A percentile compares a stretch with the other conserved stretches of the same genome.
Evolutionary conservation across 2,113 vertebrate genomes (phyloP).

Genomic region (Lamprotornis superbus): DNA sequence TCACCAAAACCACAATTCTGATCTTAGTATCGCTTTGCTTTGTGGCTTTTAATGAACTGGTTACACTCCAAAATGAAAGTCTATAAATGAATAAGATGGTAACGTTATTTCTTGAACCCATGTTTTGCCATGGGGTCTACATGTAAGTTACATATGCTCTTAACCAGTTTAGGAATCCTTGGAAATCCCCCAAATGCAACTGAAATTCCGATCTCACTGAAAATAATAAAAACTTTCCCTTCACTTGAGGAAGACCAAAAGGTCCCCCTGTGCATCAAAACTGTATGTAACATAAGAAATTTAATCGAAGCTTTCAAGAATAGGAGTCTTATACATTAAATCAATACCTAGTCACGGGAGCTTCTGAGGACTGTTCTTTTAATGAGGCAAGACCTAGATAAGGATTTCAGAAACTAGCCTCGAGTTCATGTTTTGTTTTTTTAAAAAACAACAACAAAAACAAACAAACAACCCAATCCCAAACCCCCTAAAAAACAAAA

Average conservation of each 20-base stretch:
- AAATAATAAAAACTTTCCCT: neutral
- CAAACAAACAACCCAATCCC: neutral
- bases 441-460: too few relatives aligned
- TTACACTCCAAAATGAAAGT: neutral
- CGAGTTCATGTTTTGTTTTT: neutral
- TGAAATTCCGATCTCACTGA: neutral
- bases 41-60: neutral
- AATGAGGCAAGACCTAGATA: neutral
- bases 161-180: neutral
- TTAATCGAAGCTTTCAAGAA: neutral
- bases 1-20: neutral
- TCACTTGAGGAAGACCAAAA: neutral
- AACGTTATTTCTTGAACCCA: neutral
- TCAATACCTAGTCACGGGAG: neutral
- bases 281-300: neutral
- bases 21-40: neutral
- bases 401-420: neutral
- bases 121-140: neutral
- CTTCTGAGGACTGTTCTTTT: neutral
- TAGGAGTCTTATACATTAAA: neutral
- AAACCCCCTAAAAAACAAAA: neutral
- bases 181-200: neutral
- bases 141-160: rapidly evolving
- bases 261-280: neutral
- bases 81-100: neutral